phyloP scores from a whole-genome alignment of 2,888 invertebrate species.

The Pandemis cinnamomeana region DNA sequence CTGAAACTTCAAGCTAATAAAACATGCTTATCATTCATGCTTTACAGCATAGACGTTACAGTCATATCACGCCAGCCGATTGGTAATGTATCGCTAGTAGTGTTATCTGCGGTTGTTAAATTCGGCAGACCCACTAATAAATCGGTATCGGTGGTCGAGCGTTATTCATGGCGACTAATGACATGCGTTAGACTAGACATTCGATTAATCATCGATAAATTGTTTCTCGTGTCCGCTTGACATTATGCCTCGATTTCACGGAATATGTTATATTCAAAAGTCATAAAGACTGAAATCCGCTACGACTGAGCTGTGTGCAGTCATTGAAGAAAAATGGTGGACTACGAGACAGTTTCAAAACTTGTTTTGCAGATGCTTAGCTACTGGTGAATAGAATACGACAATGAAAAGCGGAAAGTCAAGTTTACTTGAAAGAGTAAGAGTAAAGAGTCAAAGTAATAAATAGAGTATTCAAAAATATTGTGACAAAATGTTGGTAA shows the following conservation, averaged over 20 bases:
- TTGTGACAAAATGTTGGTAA: no score
- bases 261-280: not conserved
- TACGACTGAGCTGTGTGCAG: no score
- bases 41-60: constrained; percentile 2
- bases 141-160: constrained; percentile 8
- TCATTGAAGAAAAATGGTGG: no score
- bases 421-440: no score
- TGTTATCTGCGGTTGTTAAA: constrained; percentile 20
- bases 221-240: constrained; percentile 1
- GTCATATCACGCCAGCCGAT: constrained; percentile 2
- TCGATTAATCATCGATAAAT: constrained; percentile 5
- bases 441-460: no score
- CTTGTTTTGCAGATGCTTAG: no score
- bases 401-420: no score
- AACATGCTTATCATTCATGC: not conserved
- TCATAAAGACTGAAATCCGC: no score
- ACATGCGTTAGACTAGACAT: constrained; percentile 1
- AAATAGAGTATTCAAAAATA: no score
- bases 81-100: not conserved
- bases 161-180: constrained; percentile 8
- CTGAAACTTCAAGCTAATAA: not conserved
- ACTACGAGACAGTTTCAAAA: no score
- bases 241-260: not conserved
- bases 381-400: no score
- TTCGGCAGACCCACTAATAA: constrained; percentile 17